Percentiles rank a stretch among this genome's conserved stretches.
phyloP scores from a whole-genome alignment of 2,797 vertebrate genomes.

The Semaprochilodus insignis region DNA sequence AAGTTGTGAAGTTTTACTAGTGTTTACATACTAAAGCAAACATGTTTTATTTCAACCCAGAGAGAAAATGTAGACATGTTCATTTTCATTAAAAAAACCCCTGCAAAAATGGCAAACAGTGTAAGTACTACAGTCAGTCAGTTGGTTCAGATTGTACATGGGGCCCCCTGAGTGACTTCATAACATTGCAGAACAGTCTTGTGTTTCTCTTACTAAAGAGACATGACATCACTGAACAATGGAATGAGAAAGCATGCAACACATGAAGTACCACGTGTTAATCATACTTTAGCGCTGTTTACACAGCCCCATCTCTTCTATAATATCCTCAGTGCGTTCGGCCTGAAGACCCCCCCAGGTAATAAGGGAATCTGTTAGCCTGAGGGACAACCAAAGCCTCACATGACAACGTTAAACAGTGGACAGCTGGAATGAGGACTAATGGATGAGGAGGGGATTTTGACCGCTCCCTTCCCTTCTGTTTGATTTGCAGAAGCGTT shows the following conservation, averaged over 20 bases:
- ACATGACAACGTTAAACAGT: slow-evolving; percentile 41
- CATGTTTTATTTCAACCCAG: too few species aligned
- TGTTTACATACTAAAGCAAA: too few species aligned
- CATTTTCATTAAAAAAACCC: too few species aligned
- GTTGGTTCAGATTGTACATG: neutral
- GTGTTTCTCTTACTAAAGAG: neutral
- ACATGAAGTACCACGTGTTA: slow-evolving; percentile 1
- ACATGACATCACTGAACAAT: neutral
- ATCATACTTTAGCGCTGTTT: slow-evolving; percentile 19
- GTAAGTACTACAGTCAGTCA: too few species aligned
- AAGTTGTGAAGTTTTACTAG: too few species aligned
- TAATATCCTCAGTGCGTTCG: neutral
- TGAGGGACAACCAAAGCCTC: slow-evolving; percentile 23
- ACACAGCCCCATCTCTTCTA: slow-evolving; percentile 3
- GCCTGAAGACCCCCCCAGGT: slow-evolving; percentile 10
- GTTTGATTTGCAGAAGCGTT: slow-evolving; percentile 39
- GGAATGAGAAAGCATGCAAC: neutral
- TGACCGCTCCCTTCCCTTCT: neutral
- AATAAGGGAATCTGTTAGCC: slow-evolving; percentile 20
- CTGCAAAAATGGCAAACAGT: too few species aligned
- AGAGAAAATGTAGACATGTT: too few species aligned
- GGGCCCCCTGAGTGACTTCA: neutral
- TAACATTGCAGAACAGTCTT: neutral
- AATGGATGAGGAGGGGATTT: slow-evolving; percentile 18
- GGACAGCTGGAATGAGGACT: slow-evolving; percentile 31